Base-by-base conservation (phyloP, 1,140 invertebrate genomes). In the Hyles euphorbiae region DNA sequence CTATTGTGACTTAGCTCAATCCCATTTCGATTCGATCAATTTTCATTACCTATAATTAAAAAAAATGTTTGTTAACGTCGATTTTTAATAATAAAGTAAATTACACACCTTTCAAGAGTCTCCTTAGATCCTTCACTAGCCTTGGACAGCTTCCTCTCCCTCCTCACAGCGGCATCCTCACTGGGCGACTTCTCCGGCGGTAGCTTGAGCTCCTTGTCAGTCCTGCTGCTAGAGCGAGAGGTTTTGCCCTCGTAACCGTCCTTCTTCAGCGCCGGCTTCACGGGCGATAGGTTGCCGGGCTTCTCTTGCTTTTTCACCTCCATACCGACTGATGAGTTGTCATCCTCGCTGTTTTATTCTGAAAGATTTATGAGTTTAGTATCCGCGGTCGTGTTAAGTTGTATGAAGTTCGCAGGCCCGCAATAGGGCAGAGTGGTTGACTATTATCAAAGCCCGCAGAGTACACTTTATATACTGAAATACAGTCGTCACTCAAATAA, bases 261-360 rank as follows among this genome's bases (percentile, higher is more conserved):
- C 53, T 63, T 65, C 56, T 74, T 81, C 45, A 70, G 48, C 36
- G 69, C 67, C 60, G 71, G 72, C 61, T 75, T 81, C 34, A 83
- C 67, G 65, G 84, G 82, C 66, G 84, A 84, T 34, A 86, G 60
- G 61, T 70, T 87, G 77, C 81, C 82, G 62, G 77, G 65, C 63
- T 84, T 85, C n/a, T 87, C 82, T 68, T 74, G 69, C 53, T 79
- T 81, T 70, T 85, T 87, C 78, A 87, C 73, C 82, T 87, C 84
- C 82, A 87, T 85, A 73, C 74, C 74, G 75, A 63, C 51, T 45
- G 64, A 56, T 70, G 55, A 58, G 56, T 54, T 52, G 65, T 72
- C 81, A 81, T 86, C 66, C 45, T 83, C 63, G 58, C 59, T 45
- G 66, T 53, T 65, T 66, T 55, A 59, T 77, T 81, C 68, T 12